A percentile compares a stretch with the other conserved stretches of the same genome.
Conservation (phyloP, 2,113 vertebrate species). For the Equus quagga region DNA sequence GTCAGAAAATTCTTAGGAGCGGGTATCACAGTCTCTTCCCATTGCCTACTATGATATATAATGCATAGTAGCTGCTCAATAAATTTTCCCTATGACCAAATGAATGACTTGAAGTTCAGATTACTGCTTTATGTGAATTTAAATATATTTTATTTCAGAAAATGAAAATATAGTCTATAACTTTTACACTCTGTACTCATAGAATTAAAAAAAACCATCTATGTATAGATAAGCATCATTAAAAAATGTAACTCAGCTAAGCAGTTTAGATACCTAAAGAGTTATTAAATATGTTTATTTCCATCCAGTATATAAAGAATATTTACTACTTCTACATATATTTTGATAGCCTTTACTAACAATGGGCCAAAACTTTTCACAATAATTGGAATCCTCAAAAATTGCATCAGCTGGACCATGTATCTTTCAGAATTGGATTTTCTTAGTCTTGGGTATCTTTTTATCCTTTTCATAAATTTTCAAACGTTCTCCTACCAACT, state of each 20-base stretch:
- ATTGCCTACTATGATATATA: not conserved
- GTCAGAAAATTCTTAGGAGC: not conserved
- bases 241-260: not conserved
- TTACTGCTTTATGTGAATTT: not conserved
- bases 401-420: not conserved
- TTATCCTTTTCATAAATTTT: not conserved
- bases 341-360: conserved; percentile 44
- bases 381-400: conserved; percentile 60
- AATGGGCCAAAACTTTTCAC: conserved; percentile 53
- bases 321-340: conserved; percentile 13
- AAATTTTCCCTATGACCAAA: not conserved
- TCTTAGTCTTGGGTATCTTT: conserved; percentile 36
- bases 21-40: not conserved
- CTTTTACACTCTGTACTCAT: not conserved
- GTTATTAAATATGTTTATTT: not conserved
- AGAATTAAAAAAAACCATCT: not conserved
- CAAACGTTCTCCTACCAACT: not conserved
- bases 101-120: not conserved
- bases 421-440: not conserved
- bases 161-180: not conserved
- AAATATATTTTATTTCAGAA: conserved; percentile 3
- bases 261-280: not conserved
- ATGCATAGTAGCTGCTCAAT: not conserved
- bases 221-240: not conserved
- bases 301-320: not conserved